phyloP scores from a whole-genome alignment of 2,888 invertebrate genomes.

The Tanytarsus gracilentus region DNA sequence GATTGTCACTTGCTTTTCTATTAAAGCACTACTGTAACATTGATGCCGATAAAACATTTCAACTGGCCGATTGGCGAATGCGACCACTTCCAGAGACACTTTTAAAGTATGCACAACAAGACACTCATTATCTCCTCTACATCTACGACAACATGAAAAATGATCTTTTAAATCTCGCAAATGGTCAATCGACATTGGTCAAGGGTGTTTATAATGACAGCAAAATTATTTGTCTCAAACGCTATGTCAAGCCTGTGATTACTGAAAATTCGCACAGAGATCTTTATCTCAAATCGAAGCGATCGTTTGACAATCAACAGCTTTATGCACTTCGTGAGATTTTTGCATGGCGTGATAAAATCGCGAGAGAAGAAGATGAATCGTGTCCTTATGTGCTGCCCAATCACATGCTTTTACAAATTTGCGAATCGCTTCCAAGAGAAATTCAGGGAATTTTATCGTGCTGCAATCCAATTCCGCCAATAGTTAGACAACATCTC shows the following conservation, averaged over 20 bases:
- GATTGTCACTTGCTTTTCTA: constrained; percentile 68
- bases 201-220: constrained; percentile 64
- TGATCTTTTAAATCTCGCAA: constrained; percentile 58
- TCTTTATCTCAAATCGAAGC: constrained; percentile 68
- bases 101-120: constrained; percentile 77
- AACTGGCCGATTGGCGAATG: constrained; percentile 91
- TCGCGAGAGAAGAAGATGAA: constrained; percentile 83
- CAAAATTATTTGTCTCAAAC: constrained; percentile 63
- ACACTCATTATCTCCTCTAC: constrained; percentile 90
- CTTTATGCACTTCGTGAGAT: constrained; percentile 70
- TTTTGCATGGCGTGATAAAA: constrained; percentile 78
- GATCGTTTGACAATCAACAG: constrained; percentile 76
- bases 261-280: constrained; percentile 61
- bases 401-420: constrained; percentile 89
- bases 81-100: constrained; percentile 77
- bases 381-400: constrained; percentile 87
- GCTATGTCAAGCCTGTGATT: constrained; percentile 68
- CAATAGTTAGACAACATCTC: constrained; percentile 49
- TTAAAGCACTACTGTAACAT: constrained; percentile 69
- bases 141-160: constrained; percentile 73
- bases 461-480: constrained; percentile 89
- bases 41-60: constrained; percentile 79
- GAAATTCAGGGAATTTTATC: constrained; percentile 90
- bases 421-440: constrained; percentile 77
- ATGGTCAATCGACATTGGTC: constrained; percentile 56